Base-by-base conservation (phyloP, 2,888 invertebrate species). In the Rotaria sp. region DNA sequence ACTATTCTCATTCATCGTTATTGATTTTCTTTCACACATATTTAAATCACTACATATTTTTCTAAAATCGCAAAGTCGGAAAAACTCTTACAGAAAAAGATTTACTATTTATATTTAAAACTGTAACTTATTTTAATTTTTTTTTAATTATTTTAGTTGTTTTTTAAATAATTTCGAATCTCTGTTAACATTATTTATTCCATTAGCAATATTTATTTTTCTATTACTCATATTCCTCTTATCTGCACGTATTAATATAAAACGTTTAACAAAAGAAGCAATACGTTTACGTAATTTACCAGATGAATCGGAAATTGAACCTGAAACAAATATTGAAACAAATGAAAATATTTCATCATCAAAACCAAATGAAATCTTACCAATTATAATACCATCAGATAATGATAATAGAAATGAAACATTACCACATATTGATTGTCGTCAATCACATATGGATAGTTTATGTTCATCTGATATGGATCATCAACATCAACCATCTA, bases 221-320 rank as follows among this genome's bases (percentile, higher is more conserved):
- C 80, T 80, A 15, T 45, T 80, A 45, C 13, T 80, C 7, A 80
- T 45, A 41, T 80, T 80, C 45, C 26, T 80, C 0, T 45, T 80
- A 26, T 45, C 80, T 26, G 80, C 80, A 11, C 80, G 80, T 80
- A n/a, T 80, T 8, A 80, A 80, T 80, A 45, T 80, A 26, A 80
- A 45, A n/a, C 80, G 80, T n/a, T 80, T 80, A 80, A 80, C 45
- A 45, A 80, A 80, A 80, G 80, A 80, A 80, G 80, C 80, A 7
- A 26, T 80, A 80, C 80, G 80, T 80, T 45, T 80, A 80, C 41
- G 80, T n/a, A 45, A 80, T 80, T n/a, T 80, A 80, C 80, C 80
- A 26, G 80, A 80, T 45, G 67, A 67, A 67, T 38, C 26, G 3
- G 80, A 80, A 26, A 41, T 26, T 26, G 80, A 80, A 45, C 80